Base-by-base conservation (phyloP, 2,888 invertebrate genomes). In the Pseudanteris insignis region DNA sequence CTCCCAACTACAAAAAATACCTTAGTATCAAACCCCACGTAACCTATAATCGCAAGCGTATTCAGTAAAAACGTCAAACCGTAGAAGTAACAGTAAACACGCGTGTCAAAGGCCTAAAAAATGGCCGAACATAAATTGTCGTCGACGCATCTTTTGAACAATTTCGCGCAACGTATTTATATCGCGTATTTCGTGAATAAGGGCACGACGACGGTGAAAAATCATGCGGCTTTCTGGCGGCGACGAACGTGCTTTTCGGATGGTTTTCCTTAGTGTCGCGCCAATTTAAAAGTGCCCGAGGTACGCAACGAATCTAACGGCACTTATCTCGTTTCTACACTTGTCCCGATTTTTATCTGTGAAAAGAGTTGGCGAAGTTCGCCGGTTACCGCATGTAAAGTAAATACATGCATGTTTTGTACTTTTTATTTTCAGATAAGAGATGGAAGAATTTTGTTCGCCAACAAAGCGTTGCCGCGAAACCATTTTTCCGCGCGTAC, bases 261-360 rank as follows among this genome's bases (percentile, higher is more conserved):
- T 32, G 54, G 44, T 55, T 61, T 60, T 41, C 47, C 36, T 48
- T 47, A 36, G 46, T 37, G 41, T 30, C 36, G 7, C 32, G 11
- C 54, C 54, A 54, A 54, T 54, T 54, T 54, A 54, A 59, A 59
- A 59, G 51, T 51, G 51, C 54, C 61, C 28, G 40, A 44, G 61
- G 62, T 47, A 50, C 26, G 38, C 34, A 13, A 38, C n/a, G 47
- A 55, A 41, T 58, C 64, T 64, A 65, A 67, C 63, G 62, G 62
- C 64, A 67, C 67, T 67, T 67, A 67, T 63, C 67, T 61, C 67
- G 61, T 67, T 67, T 67, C 63, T 64, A 48, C 61, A 63, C 63
- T 67, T 65, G 55, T 62, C 47, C 54, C 40, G 61, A 60, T 40
- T 50, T 50, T 50, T 40, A 50, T 50, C 50, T 26, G 32, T 32